A percentile compares a stretch with the other conserved stretches of the same genome.
phyloP scores from a whole-genome alignment of 2,113 vertebrate genomes.

The Atherinomorus stipes region DNA sequence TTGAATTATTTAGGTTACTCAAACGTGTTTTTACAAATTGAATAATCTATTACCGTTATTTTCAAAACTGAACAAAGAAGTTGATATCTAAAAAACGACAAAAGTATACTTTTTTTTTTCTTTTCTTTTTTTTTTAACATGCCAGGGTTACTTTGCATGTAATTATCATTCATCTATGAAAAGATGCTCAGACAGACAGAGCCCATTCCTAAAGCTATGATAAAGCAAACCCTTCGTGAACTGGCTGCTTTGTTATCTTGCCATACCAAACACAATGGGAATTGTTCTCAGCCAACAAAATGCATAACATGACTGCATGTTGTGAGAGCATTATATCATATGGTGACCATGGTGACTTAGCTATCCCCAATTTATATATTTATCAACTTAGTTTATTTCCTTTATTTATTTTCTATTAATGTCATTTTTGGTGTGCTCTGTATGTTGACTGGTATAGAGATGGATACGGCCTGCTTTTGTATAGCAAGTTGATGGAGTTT shows the following conservation, averaged over 20 bases:
- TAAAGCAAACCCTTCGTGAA: constrained; percentile 68
- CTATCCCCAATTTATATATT: not conserved
- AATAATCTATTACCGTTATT: not conserved
- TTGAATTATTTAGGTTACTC: not conserved
- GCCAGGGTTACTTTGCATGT: not conserved
- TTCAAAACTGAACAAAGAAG: too few relatives aligned
- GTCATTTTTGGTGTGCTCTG: not conserved
- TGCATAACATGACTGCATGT: constrained; percentile 22
- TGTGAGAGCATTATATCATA: constrained; percentile 24
- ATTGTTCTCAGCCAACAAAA: constrained; percentile 54
- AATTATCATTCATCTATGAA: constrained; percentile 19
- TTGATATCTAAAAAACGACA: not conserved
- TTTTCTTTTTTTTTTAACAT: not conserved
- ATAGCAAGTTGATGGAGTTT: too few relatives aligned
- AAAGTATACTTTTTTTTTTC: too few relatives aligned
- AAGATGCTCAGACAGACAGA: constrained; percentile 29
- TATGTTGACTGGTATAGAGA: not conserved
- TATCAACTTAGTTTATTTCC: not conserved
- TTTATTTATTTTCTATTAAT: not conserved
- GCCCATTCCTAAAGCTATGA: constrained; percentile 22
- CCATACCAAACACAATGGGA: constrained; percentile 55
- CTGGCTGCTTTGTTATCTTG: constrained; percentile 66
- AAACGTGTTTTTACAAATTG: not conserved
- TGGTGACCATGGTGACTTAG: not conserved
- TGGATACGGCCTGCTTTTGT: too few relatives aligned